Conservation (phyloP, 2,797 vertebrate species). For the Dromococcyx pavoninus region DNA sequence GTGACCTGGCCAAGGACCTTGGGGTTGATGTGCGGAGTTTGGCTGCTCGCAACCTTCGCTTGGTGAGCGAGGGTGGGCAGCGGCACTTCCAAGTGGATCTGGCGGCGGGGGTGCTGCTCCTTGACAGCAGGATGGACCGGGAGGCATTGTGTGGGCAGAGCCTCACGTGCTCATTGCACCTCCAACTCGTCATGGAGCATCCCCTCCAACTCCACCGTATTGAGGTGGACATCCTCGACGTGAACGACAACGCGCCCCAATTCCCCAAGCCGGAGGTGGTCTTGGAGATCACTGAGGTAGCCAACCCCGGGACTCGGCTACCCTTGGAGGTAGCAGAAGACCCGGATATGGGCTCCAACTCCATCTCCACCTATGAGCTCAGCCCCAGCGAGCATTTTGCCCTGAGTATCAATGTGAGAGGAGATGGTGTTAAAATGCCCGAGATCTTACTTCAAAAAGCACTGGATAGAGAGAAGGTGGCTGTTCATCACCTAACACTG, state of each 20-base stretch:
- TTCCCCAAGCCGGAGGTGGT: slow-evolving; percentile 72
- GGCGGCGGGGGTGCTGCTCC: slow-evolving; percentile 43
- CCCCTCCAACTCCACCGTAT: slow-evolving; percentile 80
- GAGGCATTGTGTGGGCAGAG: slow-evolving; percentile 72
- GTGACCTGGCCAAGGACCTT: slow-evolving; percentile 74
- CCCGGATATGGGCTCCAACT: slow-evolving; percentile 75
- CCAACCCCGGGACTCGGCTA: slow-evolving; percentile 72
- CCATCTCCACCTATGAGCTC: slow-evolving; percentile 69
- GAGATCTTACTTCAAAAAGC: slow-evolving; percentile 68
- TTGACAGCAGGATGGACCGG: slow-evolving; percentile 65
- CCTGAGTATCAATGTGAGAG: slow-evolving; percentile 60
- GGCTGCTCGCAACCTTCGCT: slow-evolving; percentile 64
- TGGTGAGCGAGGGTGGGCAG: slow-evolving; percentile 69
- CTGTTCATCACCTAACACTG: slow-evolving; percentile 59
- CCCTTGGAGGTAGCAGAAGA: slow-evolving; percentile 80
- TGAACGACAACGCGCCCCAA: slow-evolving; percentile 78
- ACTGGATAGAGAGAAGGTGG: slow-evolving; percentile 68
- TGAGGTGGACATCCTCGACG: slow-evolving; percentile 76
- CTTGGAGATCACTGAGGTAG: slow-evolving; percentile 78
- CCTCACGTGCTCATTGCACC: slow-evolving; percentile 70
- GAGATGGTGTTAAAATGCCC: slow-evolving; percentile 70
- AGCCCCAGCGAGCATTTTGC: slow-evolving; percentile 70
- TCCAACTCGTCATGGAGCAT: slow-evolving; percentile 79
- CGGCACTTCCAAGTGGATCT: slow-evolving; percentile 72
- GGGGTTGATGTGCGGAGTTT: slow-evolving; percentile 69